Evolutionary conservation across 2,113 vertebrate genomes (phyloP), one percentile per base, ranked within the genome.

Genomic region (Myrmophylax atrothorax): DNA sequence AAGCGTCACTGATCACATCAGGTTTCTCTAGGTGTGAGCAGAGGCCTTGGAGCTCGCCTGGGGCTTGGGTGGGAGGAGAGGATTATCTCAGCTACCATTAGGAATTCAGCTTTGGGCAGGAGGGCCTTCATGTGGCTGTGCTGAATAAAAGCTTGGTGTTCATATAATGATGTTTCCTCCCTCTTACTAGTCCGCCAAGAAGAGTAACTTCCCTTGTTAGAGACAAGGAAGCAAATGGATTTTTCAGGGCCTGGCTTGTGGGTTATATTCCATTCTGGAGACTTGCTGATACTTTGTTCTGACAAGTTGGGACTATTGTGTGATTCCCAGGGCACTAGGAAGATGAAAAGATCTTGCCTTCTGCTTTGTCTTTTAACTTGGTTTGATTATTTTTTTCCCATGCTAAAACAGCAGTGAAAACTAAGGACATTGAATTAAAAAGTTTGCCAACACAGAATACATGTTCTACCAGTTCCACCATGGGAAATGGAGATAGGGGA

Each of bases 191-290:
- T 75, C 93, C 38, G 83, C 47, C 56, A 40, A 83, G 91, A 84
- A 87, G 85, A 73, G 25, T 37, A 91, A 28, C 85, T 90, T 93
- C 28, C 35, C 53, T 87, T 69, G 18, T 77, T 86, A 55, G 18
- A 81, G 50, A 78, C 58, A 87, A 66, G 67, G 87, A 76, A 76
- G 74, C 62, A 94, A 91, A 93, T 87, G 23, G 62, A 38, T 76
- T 85, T 89, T 89, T 87, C 56, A 73, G 23, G 73, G 74, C 49
- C n/a, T 18, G 40, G 38, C 70, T 31, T 68, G 58, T 40, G 31
- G 69, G 59, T 93, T 95, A 10, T 60, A 29, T 89, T 90, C 25
- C n/a, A 8, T 69, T 83, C 82, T 90, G 81, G 87, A 87, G 93
- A 75, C 10, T 7, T 31, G 53, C 25, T 82, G 75, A 50, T 91